Evolutionary conservation across 2,797 vertebrate genomes (phyloP).

Genomic region (Florisuga fusca): DNA sequence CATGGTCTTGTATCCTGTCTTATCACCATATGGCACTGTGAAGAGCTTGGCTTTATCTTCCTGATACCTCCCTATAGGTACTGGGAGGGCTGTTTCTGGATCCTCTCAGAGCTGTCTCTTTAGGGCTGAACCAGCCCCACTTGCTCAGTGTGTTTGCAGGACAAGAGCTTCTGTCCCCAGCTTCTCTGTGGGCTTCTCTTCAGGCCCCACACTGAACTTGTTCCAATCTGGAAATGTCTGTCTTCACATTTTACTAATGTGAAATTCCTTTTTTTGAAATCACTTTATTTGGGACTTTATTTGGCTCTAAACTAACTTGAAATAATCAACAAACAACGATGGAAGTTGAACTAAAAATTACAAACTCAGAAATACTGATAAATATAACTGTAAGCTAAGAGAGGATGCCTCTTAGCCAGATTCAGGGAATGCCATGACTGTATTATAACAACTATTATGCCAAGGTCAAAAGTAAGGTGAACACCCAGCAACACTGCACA

Average conservation of each 20-base stretch:
- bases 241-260: not conserved
- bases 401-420: not conserved
- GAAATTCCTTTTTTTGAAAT: not conserved
- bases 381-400: not conserved
- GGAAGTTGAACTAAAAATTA: not conserved
- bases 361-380: not conserved
- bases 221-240: not conserved
- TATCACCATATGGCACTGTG: not conserved
- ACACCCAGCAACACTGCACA: not conserved
- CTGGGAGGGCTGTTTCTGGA: not conserved
- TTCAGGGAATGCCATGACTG: not conserved
- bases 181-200: not conserved
- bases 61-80: not conserved
- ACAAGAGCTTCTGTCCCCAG: not conserved
- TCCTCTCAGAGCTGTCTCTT: fast-evolving
- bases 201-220: fast-evolving
- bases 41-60: not conserved
- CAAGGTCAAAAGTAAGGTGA: slow-evolving; percentile 25
- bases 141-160: not conserved
- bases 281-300: not conserved
- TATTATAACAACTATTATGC: not conserved
- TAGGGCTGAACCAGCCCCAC: not conserved
- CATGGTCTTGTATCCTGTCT: not conserved
- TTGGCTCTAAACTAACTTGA: not conserved
- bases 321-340: not conserved